phyloP scores from a whole-genome alignment of 2,888 invertebrate species.

The Polymixis lichenea region DNA sequence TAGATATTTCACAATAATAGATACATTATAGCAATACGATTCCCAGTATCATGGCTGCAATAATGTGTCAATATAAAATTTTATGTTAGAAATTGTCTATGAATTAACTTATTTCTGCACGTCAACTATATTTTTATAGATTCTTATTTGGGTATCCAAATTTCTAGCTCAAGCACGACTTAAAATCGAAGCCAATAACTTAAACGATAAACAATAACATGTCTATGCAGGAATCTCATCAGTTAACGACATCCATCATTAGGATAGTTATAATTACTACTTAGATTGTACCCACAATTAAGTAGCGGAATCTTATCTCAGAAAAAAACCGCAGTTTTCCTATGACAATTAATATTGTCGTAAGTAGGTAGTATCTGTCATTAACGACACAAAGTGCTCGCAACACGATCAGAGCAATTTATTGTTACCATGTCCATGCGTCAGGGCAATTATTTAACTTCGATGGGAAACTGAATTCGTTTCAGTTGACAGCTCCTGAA shows the following conservation, averaged over 20 bases:
- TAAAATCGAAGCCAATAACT: neutral
- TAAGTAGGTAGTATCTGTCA: slow-evolving; percentile 7
- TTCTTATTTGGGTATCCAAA: neutral
- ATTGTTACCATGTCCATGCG: slow-evolving; percentile 50
- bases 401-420: slow-evolving; percentile 28
- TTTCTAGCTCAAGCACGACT: neutral
- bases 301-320: slow-evolving; percentile 32
- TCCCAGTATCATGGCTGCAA: slow-evolving; percentile 2
- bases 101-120: neutral
- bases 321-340: slow-evolving; percentile 31
- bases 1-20: neutral
- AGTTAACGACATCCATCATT: slow-evolving; percentile 28
- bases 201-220: slow-evolving; percentile 2
- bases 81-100: slow-evolving; percentile 6
- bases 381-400: slow-evolving; percentile 28
- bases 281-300: slow-evolving; percentile 3
- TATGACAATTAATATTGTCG: slow-evolving; percentile 47
- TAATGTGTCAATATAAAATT: neutral
- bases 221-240: slow-evolving; percentile 7
- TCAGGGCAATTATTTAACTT: slow-evolving; percentile 45
- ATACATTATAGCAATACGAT: neutral
- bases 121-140: neutral
- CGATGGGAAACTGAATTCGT: slow-evolving; percentile 55
- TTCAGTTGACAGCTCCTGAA: slow-evolving; percentile 60
- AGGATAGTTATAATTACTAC: slow-evolving; percentile 10